phyloP scores from a whole-genome alignment of 2,888 invertebrate genomes.

The Stenodema calcarata region DNA sequence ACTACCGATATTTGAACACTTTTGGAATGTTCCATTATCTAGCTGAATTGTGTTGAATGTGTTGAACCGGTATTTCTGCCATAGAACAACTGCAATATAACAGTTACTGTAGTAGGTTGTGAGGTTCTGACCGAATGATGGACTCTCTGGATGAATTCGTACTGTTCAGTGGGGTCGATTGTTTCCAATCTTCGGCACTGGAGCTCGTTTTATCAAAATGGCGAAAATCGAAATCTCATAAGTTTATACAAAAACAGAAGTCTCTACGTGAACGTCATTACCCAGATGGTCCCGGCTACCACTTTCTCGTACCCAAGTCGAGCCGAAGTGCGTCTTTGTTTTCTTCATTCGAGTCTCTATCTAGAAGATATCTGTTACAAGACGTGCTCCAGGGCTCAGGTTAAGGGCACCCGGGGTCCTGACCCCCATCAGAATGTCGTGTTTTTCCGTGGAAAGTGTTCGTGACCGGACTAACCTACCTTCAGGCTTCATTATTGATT shows the following conservation, averaged over 20 bases:
- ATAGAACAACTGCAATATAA: too few relatives aligned
- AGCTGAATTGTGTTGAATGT: too few relatives aligned
- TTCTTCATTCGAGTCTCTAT: background rate
- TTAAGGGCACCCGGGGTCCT: background rate
- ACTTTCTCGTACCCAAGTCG: background rate
- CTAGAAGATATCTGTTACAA: background rate
- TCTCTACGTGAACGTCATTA: background rate
- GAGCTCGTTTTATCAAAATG: too few relatives aligned
- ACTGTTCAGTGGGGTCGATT: too few relatives aligned
- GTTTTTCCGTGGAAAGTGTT: constrained; percentile 1
- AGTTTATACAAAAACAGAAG: background rate
- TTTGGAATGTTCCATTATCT: too few relatives aligned
- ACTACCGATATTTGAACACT: too few relatives aligned
- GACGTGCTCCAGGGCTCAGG: background rate
- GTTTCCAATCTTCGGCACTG: too few relatives aligned
- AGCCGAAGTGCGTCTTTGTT: constrained; percentile 1
- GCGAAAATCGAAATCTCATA: background rate
- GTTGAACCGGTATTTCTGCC: too few relatives aligned
- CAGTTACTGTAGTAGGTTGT: too few relatives aligned
- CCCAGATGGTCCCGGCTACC: background rate
- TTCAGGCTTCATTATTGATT: constrained; percentile 31
- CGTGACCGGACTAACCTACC: constrained; percentile 33
- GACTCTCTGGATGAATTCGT: too few relatives aligned
- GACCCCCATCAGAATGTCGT: constrained; percentile 34
- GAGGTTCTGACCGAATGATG: too few relatives aligned